These are phyloP conservation scores for Xenopus laevis DNA, from an alignment of 2,113 vertebrate genomes.

Conservation along the genomic window DNA sequence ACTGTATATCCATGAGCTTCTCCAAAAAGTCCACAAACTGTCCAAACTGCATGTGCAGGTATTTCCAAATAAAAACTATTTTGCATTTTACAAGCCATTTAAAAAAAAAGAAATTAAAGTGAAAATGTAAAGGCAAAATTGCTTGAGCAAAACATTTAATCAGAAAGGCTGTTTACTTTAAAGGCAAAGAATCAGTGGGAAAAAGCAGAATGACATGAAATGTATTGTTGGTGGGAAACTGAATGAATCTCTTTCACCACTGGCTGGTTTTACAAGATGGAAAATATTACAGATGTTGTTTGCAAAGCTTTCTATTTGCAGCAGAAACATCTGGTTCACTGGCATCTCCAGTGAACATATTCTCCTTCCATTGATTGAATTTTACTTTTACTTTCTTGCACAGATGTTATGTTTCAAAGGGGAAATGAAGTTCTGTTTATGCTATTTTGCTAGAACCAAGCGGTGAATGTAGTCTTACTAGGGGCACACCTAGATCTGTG, in stretches of 20 bases:
- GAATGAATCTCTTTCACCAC: conserved; percentile 57
- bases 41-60: too few species aligned
- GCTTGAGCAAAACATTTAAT: neutral
- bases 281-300: conserved; percentile 59
- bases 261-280: conserved; percentile 57
- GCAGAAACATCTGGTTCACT: conserved; percentile 72
- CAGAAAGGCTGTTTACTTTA: conserved; percentile 48
- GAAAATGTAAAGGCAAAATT: too few species aligned
- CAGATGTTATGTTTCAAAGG: conserved; percentile 52
- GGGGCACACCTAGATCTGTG: conserved; percentile 19
- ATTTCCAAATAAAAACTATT: too few species aligned
- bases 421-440: conserved; percentile 49
- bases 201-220: conserved; percentile 58
- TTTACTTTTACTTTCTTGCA: conserved; percentile 65
- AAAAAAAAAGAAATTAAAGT: too few species aligned
- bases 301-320: conserved; percentile 56
- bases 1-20: too few species aligned
- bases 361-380: conserved; percentile 72
- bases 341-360: conserved; percentile 55
- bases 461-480: conserved; percentile 22
- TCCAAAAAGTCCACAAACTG: too few species aligned
- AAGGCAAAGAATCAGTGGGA: conserved; percentile 53
- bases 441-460: conserved; percentile 30
- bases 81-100: too few species aligned
- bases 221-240: conserved; percentile 42